Evolutionary conservation across 2,797 vertebrate species (phyloP).

Genomic region (Oreonectes daqikongensis): DNA sequence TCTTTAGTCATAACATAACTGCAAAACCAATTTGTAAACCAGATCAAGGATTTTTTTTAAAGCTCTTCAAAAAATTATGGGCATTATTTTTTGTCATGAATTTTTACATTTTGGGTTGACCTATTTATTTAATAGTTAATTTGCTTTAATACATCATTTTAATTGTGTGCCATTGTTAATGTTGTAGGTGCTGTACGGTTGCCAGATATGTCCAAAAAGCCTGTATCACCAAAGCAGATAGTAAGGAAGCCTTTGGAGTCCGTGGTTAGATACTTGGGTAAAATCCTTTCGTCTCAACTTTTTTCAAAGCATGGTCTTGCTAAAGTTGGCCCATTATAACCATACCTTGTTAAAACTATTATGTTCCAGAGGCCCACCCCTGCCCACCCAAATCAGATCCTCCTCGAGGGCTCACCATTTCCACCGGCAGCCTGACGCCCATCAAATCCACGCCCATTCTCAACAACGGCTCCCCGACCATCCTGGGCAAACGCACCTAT

Average conservation of each 20-base stretch:
- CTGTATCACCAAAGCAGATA: conserved; percentile 85
- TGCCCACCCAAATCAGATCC: conserved; percentile 87
- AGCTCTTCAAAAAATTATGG: too few species aligned
- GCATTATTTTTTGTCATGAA: too few species aligned
- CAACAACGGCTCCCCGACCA: conserved; percentile 96
- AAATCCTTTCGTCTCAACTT: conserved; percentile 33
- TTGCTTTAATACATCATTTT: background rate
- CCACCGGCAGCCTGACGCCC: conserved; percentile 86
- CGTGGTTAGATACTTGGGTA: conserved; percentile 93
- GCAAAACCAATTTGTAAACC: background rate
- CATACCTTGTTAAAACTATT: background rate
- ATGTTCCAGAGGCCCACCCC: conserved; percentile 87
- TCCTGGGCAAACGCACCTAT: conserved; percentile 94
- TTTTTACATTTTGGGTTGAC: background rate
- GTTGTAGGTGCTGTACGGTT: conserved; percentile 86
- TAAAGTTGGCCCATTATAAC: background rate
- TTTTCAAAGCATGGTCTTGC: background rate
- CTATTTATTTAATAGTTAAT: background rate
- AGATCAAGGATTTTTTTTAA: background rate
- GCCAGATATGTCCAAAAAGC: conserved; percentile 88
- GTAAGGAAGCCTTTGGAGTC: conserved; percentile 95
- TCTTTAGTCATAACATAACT: background rate
- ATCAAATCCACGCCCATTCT: conserved; percentile 92
- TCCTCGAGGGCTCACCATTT: conserved; percentile 81
- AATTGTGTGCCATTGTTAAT: conserved; percentile 3